Evolutionary conservation across 2,888 invertebrate genomes (phyloP), one percentile per base, ranked within the genome.

Genomic region (Hipparchia sbordonii): DNA sequence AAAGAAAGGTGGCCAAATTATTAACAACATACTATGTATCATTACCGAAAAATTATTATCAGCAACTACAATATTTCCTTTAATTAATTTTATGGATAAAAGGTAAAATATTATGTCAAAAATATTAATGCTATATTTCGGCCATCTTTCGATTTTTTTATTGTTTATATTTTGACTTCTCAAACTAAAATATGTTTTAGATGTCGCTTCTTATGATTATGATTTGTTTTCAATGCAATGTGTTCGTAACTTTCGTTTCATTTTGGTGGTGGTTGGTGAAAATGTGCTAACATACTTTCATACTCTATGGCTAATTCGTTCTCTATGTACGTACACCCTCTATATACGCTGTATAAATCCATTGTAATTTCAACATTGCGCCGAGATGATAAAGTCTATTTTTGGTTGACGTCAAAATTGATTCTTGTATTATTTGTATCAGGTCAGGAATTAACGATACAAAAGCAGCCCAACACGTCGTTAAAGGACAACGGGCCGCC

Each of bases 381-480:
- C 71, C 56, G 13, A 66, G 1, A n/a, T 8, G 2, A 65, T 70
- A 67, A 71, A 45, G 57, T 72, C 51, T 69, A 66, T 69, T 9
- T 57, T 67, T 51, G 7, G 70, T 13, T 62, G 23, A n/a, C 33
- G 57, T 56, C 23, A n/a, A 13, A 65, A 59, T 60, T 57, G 23
- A 67, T 59, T 70, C 48, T 71, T 3, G 39, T 56, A 57, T 72
- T 79, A 62, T 83, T 74, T 79, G 67, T 59, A 74, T 70, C 79
- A 94, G 94, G 98, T 77, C 98, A 98, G 95, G 98, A 98, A 93
- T 94, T 98, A 85, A 98, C 98, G 81, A 98, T 98, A 92, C 98
- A 98, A 87, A 98, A 98, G 89, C 98, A 98, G 92, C 97, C 98
- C 67, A 98, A 98, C 87, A 97, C 97, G 59, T 97, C 97, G 89